A percentile compares a stretch with the other conserved stretches of the same genome.
Conservation (phyloP, 2,888 invertebrate species). For the Macroteleia sp. region DNA sequence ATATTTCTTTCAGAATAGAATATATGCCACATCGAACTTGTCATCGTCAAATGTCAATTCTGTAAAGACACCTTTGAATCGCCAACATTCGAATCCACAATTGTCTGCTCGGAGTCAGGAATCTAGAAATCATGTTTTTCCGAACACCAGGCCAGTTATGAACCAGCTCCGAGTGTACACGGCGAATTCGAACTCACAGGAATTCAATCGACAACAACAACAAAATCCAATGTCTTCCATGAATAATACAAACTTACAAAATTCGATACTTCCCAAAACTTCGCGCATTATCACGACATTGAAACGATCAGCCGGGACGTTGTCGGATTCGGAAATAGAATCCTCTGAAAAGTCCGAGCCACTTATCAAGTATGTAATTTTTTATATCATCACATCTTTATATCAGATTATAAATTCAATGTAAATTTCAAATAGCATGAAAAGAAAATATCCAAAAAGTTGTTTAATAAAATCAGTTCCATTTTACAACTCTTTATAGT, state of each 20-base stretch:
- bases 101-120: conserved; percentile 67
- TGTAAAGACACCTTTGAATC: conserved; percentile 66
- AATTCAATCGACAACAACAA: conserved; percentile 49
- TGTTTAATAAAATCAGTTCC: no score
- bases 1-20: conserved; percentile 41
- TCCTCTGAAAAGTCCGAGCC: no score
- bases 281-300: conserved; percentile 78
- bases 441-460: no score
- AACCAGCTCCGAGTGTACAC: conserved; percentile 48
- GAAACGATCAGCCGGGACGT: conserved; percentile 70
- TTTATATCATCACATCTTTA: no score
- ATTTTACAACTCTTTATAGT: no score
- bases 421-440: no score
- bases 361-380: no score
- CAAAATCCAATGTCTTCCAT: conserved; percentile 75
- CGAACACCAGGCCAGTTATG: conserved; percentile 32
- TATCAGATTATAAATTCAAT: no score
- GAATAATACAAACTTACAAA: conserved; percentile 66
- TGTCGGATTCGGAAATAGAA: conserved; percentile 69
- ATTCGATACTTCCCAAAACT: conserved; percentile 75
- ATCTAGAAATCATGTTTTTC: conserved; percentile 28
- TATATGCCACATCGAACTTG: conserved; percentile 22
- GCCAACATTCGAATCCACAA: conserved; percentile 79
- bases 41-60: conserved; percentile 8
- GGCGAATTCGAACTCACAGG: conserved; percentile 19